These are phyloP conservation scores for Calosoma granatense DNA, from an alignment of 1,140 invertebrate species.

Conservation along the genomic window DNA sequence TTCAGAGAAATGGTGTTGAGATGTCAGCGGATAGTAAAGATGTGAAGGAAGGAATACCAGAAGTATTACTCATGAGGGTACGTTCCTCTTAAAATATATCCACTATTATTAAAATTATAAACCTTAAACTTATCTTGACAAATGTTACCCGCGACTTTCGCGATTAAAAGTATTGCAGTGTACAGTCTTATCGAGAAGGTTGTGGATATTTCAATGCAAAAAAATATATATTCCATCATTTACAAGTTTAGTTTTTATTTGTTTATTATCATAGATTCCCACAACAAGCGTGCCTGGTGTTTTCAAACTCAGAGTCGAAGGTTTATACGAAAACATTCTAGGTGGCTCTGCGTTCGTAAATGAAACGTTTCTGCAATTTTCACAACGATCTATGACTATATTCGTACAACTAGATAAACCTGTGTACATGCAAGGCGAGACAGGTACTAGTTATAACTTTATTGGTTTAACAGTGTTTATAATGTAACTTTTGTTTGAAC, in stretches of 20 bases:
- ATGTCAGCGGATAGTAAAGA: slow-evolving; percentile 63
- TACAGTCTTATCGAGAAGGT: background rate
- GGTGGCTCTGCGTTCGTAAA: slow-evolving; percentile 79
- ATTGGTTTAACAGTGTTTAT: background rate
- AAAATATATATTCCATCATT: too few species aligned
- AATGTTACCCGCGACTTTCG: background rate
- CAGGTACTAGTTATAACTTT: slow-evolving; percentile 40
- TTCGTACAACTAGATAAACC: slow-evolving; percentile 94
- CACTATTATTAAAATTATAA: slow-evolving; percentile 14
- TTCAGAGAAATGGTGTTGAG: slow-evolving; percentile 80
- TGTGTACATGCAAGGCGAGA: slow-evolving; percentile 88
- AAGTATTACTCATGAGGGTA: slow-evolving; percentile 71
- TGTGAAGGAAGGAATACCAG: slow-evolving; percentile 69
- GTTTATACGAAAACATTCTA: slow-evolving; percentile 70
- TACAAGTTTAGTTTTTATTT: too few species aligned
- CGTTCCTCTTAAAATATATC: slow-evolving; percentile 24
- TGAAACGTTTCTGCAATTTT: slow-evolving; percentile 69
- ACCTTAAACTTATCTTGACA: slow-evolving; percentile 4
- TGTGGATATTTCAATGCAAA: too few species aligned
- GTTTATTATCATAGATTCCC: slow-evolving; percentile 51
- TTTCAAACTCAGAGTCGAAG: slow-evolving; percentile 82
- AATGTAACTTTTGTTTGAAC: slow-evolving; percentile 27
- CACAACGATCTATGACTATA: slow-evolving; percentile 85
- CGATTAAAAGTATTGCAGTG: background rate
- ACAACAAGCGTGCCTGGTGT: slow-evolving; percentile 66